A percentile compares a stretch with the other conserved stretches of the same genome.
These are phyloP conservation scores for Rhea pennata DNA, from an alignment of 2,113 vertebrate species.

Conservation along the genomic window DNA sequence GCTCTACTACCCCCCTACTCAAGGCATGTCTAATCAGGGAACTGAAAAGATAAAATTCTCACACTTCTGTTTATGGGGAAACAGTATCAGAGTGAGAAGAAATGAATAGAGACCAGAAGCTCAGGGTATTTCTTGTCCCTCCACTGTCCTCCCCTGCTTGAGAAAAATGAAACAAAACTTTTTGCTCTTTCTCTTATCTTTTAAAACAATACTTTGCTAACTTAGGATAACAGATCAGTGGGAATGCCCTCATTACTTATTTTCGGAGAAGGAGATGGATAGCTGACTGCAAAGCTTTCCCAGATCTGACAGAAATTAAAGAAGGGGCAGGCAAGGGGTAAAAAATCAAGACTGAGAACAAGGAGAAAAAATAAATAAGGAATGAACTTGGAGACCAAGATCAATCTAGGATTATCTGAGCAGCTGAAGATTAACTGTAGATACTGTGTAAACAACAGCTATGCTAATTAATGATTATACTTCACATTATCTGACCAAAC, in stretches of 20 bases:
- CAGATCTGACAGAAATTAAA: neutral
- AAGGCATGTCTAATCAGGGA: neutral
- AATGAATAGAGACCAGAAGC: neutral
- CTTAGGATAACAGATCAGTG: neutral
- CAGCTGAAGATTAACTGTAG: too few relatives aligned
- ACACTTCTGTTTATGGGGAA: neutral
- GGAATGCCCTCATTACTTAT: neutral
- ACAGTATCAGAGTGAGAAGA: neutral
- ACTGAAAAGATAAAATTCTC: neutral
- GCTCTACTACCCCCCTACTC: neutral
- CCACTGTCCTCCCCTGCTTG: neutral
- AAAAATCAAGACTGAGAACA: too few relatives aligned
- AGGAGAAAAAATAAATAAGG: neutral
- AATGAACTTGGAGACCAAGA: neutral
- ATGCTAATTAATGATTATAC: neutral
- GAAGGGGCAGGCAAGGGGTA: too few relatives aligned
- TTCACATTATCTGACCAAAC: neutral
- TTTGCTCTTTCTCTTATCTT: too few relatives aligned
- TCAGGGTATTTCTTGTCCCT: neutral
- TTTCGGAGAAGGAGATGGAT: neutral
- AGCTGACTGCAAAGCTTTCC: neutral
- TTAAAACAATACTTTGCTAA: too few relatives aligned
- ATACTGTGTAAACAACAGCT: neutral
- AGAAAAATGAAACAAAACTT: too few relatives aligned
- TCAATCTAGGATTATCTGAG: too few relatives aligned